phyloP scores from a whole-genome alignment of 1,140 invertebrate species.

The Polyergus mexicanus region DNA sequence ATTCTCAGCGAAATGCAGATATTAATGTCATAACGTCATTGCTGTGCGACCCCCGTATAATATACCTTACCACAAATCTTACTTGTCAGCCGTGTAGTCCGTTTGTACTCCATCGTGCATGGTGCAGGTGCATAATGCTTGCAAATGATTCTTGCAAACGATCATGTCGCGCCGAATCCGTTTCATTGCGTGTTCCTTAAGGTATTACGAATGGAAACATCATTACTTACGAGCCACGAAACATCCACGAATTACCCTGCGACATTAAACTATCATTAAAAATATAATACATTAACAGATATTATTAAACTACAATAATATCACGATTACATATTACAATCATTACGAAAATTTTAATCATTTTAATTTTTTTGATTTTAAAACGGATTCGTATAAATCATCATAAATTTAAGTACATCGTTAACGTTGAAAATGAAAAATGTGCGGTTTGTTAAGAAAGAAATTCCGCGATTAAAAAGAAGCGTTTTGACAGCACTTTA shows the following conservation, averaged over 20 bases:
- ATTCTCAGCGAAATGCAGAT: constrained; percentile 54
- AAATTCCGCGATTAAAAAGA: neutral
- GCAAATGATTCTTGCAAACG: constrained; percentile 64
- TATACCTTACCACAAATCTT: constrained; percentile 59
- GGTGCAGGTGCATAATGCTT: constrained; percentile 53
- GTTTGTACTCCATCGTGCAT: constrained; percentile 29
- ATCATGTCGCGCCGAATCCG: constrained; percentile 44
- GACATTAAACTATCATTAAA: neutral
- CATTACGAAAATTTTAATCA: too few species aligned
- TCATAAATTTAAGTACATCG: neutral
- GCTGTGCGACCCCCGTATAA: constrained; percentile 44
- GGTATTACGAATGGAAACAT: constrained; percentile 47
- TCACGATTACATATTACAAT: too few species aligned
- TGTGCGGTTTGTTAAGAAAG: neutral
- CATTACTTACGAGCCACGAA: constrained; percentile 25
- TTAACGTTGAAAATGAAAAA: neutral
- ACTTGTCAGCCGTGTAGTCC: constrained; percentile 54
- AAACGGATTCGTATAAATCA: neutral
- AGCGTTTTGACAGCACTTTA: neutral
- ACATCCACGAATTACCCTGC: neutral
- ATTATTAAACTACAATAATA: neutral
- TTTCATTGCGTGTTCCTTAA: constrained; percentile 55
- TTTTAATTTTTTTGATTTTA: too few species aligned
- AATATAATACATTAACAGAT: neutral
- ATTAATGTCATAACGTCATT: constrained; percentile 60